Percentiles rank a stretch among this genome's conserved stretches.
phyloP scores from a whole-genome alignment of 2,113 vertebrate species.

The Hepsetus odoe region DNA sequence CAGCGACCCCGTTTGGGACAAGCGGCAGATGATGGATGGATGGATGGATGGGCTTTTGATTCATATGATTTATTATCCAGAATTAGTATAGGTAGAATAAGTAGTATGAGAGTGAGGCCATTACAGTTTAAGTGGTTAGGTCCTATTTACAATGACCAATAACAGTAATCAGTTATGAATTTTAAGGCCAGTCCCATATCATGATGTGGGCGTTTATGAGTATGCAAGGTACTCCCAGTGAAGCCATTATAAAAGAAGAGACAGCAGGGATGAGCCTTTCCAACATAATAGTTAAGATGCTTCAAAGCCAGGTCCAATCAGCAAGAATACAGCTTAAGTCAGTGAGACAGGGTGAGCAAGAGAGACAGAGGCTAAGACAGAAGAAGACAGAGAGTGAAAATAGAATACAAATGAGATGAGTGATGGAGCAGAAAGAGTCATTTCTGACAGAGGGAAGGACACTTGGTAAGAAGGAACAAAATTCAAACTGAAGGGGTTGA shows the following conservation, averaged over 20 bases:
- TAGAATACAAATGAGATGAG: not conserved
- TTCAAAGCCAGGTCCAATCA: constrained; percentile 11
- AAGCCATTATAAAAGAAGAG: constrained; percentile 20
- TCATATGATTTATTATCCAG: too few relatives aligned
- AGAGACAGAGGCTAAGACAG: not conserved
- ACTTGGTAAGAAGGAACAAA: not conserved
- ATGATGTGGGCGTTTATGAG: constrained; percentile 21
- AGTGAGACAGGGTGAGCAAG: constrained; percentile 1
- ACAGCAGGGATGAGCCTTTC: constrained; percentile 31
- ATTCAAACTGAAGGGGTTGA: not conserved
- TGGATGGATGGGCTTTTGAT: too few relatives aligned
- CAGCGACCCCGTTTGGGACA: too few relatives aligned
- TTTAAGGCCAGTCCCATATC: constrained; percentile 8
- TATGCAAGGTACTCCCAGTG: constrained; percentile 20
- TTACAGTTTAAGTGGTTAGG: not conserved
- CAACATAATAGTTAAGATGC: constrained; percentile 5
- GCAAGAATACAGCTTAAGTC: constrained; percentile 20
- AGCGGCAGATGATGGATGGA: too few relatives aligned
- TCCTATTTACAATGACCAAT: constrained; percentile 12
- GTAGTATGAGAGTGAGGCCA: not conserved
- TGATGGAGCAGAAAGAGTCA: constrained; percentile 8
- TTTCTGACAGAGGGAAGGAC: not conserved
- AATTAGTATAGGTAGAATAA: too few relatives aligned
- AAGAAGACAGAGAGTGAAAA: not conserved
- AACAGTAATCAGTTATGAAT: constrained; percentile 34